Base-by-base conservation (phyloP, 2,113 vertebrate species). In the Plectropomus leopardus region DNA sequence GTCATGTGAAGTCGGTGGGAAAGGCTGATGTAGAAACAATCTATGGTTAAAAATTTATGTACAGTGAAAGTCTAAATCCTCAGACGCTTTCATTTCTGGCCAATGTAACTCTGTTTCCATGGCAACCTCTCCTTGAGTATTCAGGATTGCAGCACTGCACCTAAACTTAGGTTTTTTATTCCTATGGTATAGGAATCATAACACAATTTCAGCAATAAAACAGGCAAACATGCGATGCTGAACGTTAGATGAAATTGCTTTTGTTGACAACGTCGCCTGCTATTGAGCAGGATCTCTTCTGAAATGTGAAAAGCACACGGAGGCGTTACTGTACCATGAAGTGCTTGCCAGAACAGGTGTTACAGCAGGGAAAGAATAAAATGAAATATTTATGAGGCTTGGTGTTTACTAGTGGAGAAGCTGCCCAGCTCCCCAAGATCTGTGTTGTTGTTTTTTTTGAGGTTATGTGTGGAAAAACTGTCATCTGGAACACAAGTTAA, bases 81-180 rank as follows among this genome's bases (percentile, higher is more conserved):
- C 86, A 92, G 92, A 94, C 72, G 83, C 92, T 92, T 94, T 94
- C 92, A 92, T 93, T 95, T 92, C 90, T 93, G 92, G 90, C 94
- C 93, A 93, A 88, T 94, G 93, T 93, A 94, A 95, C 92, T 93
- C 92, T 94, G 94, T 96, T 95, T 95, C 95, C 94, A 95, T 93
- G 91, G 94, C 90, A 95, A 95, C 95, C 89, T 61, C 89, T 92
- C 82, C 91, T 93, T 92, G 90, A 92, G 92, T 91, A 92, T 93
- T 90, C 92, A 89, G 92, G 89, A 92, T 94, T 93, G 93, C 93
- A 92, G 92, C 92, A 90, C 82, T 93, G 93, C 91, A 92, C 89
- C 92, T 94, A 94, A 94, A 95, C 90, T 93, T 94, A 88, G 82
- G 73, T 78, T 68, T 44, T 83, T 89, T 89, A 82, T 89, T 89